Percentiles rank a stretch among this genome's conserved stretches.
phyloP scores from a whole-genome alignment of 2,888 invertebrate species.

The Achlya flavicornis region DNA sequence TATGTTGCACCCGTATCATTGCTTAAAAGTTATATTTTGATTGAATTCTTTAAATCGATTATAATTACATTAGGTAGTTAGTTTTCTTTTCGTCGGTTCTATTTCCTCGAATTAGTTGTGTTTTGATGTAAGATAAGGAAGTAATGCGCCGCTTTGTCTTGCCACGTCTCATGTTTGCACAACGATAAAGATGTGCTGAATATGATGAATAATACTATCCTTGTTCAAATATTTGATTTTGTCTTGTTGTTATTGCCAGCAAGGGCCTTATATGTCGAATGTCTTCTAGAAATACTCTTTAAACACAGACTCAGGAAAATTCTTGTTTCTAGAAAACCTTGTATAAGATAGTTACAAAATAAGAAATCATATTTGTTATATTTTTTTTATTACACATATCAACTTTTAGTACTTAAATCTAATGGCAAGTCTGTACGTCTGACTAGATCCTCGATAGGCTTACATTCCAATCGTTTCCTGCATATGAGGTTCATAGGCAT shows the following conservation, averaged over 20 bases:
- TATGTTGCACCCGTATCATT: too few species aligned
- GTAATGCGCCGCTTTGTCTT: constrained; percentile 30
- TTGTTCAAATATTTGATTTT: constrained; percentile 48
- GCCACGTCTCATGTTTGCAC: constrained; percentile 47
- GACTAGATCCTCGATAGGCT: constrained; percentile 68
- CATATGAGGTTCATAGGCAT: constrained; percentile 76
- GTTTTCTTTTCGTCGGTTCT: constrained; percentile 1
- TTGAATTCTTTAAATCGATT: not conserved
- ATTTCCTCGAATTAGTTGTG: constrained; percentile 27
- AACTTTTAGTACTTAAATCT: constrained; percentile 85
- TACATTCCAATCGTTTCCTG: constrained; percentile 63
- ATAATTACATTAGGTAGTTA: not conserved
- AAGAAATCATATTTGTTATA: constrained; percentile 21
- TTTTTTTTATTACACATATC: constrained; percentile 46
- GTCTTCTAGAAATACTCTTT: not conserved
- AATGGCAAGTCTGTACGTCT: constrained; percentile 81
- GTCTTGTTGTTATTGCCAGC: constrained; percentile 14
- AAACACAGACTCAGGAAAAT: not conserved
- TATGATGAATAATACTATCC: constrained; percentile 57
- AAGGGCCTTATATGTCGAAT: constrained; percentile 6
- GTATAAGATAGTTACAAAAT: constrained; percentile 10
- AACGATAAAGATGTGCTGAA: constrained; percentile 66
- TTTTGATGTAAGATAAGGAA: constrained; percentile 37
- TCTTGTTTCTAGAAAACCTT: not conserved
- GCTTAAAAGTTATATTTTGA: not conserved